Base-by-base conservation (phyloP, 1,140 invertebrate species). In the Anastrepha ludens region DNA sequence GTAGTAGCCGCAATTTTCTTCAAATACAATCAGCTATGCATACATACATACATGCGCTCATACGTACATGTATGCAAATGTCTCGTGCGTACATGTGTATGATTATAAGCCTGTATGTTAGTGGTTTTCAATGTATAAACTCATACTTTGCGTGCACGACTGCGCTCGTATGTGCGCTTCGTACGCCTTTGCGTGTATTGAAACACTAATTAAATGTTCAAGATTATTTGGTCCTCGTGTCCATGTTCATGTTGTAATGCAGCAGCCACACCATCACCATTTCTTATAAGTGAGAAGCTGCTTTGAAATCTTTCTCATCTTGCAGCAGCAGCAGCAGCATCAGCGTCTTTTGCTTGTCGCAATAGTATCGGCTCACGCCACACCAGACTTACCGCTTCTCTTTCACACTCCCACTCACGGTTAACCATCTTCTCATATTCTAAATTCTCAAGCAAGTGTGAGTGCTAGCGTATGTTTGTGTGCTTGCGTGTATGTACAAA, bases 131-230 rank as follows among this genome's bases (percentile, higher is more conserved):
- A 81, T 55, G 47, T 55, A 81, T 29, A 29, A 29, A 29, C 15
- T 20, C 44, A 11, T 81, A 47, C 29, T 67, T 70, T 1, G 50
- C 50, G 11, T 55, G 50, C 11, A 11, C 11, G 50, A 8, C 6
- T 55, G 39, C 67, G 44, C 47, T 9, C 2, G 9, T 29, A 17
- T 87, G 58, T 86, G 85, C 58, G 58, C 29, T 11, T 41, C 67
- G 7, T 62, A 20, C 20, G 39, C 47, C 85, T 62, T 60, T 20
- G 17, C 44, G 55, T 70, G 60, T 87, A 87, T 70, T 87, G 41
- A 87, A 67, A 87, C 29, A 78, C 87, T 87, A 87, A 87, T 87
- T 87, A 87, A 87, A 87, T 81, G 87, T 87, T 87, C 39, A 87
- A 87, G 67, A 87, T 87, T 78, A 87, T 87, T 87, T 29, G 20